phyloP scores from a whole-genome alignment of 2,113 vertebrate genomes.

The Bothrops jararaca region DNA sequence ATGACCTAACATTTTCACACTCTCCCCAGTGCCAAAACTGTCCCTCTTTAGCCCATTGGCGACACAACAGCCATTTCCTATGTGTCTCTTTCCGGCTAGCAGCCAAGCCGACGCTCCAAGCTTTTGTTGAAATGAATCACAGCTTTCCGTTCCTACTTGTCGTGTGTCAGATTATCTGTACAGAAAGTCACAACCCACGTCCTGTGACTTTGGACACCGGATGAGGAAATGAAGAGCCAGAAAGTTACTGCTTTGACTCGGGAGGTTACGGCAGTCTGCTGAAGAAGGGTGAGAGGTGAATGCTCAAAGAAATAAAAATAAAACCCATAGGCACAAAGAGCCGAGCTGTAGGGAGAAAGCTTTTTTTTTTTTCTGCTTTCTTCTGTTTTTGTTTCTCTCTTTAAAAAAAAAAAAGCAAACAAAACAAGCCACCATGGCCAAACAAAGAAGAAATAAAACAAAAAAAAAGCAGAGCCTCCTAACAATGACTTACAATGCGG shows the following conservation, averaged over 20 bases:
- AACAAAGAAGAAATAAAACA: not conserved
- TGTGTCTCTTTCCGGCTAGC: slow-evolving; percentile 75
- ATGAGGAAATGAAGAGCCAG: slow-evolving; percentile 77
- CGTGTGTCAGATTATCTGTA: slow-evolving; percentile 75
- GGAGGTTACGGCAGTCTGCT: slow-evolving; percentile 70
- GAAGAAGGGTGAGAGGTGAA: slow-evolving; percentile 41
- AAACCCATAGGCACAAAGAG: slow-evolving; percentile 11
- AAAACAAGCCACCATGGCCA: slow-evolving; percentile 48
- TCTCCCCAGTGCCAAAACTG: slow-evolving; percentile 48
- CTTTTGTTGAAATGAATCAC: slow-evolving; percentile 76
- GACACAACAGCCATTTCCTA: slow-evolving; percentile 71
- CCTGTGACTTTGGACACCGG: slow-evolving; percentile 74
- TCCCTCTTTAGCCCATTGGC: slow-evolving; percentile 64
- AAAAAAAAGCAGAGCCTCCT: not conserved
- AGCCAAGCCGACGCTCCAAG: slow-evolving; percentile 66
- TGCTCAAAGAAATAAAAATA: slow-evolving; percentile 30
- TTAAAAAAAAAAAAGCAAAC: slow-evolving; percentile 58
- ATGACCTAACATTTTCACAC: slow-evolving; percentile 67
- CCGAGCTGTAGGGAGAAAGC: slow-evolving; percentile 25
- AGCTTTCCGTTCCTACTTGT: slow-evolving; percentile 71
- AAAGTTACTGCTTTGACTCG: slow-evolving; percentile 69
- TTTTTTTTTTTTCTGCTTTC: slow-evolving; percentile 33
- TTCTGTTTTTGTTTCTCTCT: slow-evolving; percentile 27
- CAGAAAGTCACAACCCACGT: slow-evolving; percentile 69
- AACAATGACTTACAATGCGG: slow-evolving; percentile 52